Percentiles rank a stretch among this genome's conserved stretches.
phyloP scores from a whole-genome alignment of 2,113 vertebrate species.

The Scomber scombrus region DNA sequence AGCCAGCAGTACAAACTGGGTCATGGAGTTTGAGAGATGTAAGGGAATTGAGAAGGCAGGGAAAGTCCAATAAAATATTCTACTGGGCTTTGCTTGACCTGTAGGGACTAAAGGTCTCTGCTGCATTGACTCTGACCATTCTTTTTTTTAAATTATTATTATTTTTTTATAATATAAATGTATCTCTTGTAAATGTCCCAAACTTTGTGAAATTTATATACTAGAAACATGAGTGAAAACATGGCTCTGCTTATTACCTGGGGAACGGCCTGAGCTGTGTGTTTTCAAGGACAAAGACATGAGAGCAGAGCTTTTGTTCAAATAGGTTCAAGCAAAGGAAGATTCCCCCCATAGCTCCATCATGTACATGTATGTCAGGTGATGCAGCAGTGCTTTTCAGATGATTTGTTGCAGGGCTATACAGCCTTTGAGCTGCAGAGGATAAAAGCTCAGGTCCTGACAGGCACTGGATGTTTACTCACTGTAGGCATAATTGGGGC shows the following conservation, averaged over 20 bases:
- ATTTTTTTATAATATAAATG: no score
- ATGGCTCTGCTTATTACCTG: not conserved
- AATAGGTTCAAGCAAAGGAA: not conserved
- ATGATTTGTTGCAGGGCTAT: constrained; percentile 1
- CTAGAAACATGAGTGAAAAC: not conserved
- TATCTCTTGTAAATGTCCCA: no score
- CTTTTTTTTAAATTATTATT: no score
- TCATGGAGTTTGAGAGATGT: no score
- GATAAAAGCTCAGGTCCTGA: constrained; percentile 19
- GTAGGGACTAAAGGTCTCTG: no score
- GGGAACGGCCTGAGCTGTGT: constrained; percentile 19
- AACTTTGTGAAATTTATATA: no score
- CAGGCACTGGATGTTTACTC: constrained; percentile 28
- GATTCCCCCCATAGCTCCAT: not conserved
- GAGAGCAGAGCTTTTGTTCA: constrained; percentile 9
- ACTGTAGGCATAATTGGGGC: constrained; percentile 33
- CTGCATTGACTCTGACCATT: no score
- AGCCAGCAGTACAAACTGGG: no score
- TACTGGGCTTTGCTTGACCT: no score
- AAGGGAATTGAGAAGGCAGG: no score
- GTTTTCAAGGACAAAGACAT: constrained; percentile 44
- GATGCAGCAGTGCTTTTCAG: not conserved
- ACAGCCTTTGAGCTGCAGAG: constrained; percentile 9
- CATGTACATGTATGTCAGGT: not conserved
- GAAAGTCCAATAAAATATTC: no score